Evolutionary conservation across 1,140 invertebrate species (phyloP).

Genomic region (Latrodectus geometricus): DNA sequence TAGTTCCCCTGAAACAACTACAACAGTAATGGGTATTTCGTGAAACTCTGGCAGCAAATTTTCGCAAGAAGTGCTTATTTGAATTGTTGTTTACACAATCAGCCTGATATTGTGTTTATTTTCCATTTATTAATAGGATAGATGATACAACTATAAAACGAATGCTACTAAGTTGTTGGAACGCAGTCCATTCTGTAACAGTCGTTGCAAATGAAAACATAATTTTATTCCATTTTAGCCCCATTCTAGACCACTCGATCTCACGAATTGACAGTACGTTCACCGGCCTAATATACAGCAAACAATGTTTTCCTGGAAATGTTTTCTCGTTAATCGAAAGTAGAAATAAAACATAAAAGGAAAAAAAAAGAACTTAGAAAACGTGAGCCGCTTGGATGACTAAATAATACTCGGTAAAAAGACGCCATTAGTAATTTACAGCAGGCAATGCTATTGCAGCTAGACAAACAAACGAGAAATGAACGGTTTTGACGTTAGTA

Average conservation of each 20-base stretch:
- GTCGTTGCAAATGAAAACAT: background rate
- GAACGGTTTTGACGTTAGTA: background rate
- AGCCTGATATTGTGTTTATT: background rate
- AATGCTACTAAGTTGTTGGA: background rate
- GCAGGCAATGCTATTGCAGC: slow-evolving; percentile 35
- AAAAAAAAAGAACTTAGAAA: slow-evolving; percentile 8
- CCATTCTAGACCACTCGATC: background rate
- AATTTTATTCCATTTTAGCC: slow-evolving; percentile 1
- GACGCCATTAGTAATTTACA: slow-evolving; percentile 45
- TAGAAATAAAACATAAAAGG: slow-evolving; percentile 6
- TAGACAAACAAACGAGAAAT: slow-evolving; percentile 43
- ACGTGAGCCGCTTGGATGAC: slow-evolving; percentile 26
- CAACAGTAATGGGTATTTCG: background rate
- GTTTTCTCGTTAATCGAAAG: slow-evolving; percentile 32
- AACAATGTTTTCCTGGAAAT: slow-evolving; percentile 48
- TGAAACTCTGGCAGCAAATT: background rate
- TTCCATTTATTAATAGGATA: background rate
- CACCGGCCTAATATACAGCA: slow-evolving; percentile 41
- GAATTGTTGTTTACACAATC: background rate
- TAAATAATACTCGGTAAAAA: slow-evolving; percentile 50
- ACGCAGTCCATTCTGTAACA: background rate
- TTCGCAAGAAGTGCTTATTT: background rate
- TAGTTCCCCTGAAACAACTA: background rate
- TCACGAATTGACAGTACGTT: slow-evolving; percentile 28
- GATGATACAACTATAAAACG: background rate